phyloP scores from a whole-genome alignment of 2,888 invertebrate species.

The Pedicia rivosa region DNA sequence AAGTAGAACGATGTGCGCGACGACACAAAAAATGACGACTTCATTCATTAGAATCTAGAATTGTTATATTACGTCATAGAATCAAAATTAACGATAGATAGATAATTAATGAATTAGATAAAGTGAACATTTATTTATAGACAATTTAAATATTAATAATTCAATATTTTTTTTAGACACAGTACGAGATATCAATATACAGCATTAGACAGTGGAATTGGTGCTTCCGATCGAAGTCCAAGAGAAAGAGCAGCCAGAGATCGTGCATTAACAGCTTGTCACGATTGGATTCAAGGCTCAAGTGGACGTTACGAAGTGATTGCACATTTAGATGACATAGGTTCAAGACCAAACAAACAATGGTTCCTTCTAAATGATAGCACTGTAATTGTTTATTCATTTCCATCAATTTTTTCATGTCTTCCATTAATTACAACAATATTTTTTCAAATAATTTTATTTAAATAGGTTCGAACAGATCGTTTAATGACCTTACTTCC shows the following conservation, averaged over 20 bases:
- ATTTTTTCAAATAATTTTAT: neutral
- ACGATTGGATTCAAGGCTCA: slow-evolving; percentile 35
- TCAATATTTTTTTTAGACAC: too few relatives aligned
- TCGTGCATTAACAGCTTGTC: slow-evolving; percentile 47
- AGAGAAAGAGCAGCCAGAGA: slow-evolving; percentile 47
- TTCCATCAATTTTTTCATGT: too few relatives aligned
- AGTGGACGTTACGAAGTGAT: slow-evolving; percentile 60
- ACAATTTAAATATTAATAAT: too few relatives aligned
- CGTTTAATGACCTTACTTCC: slow-evolving; percentile 30
- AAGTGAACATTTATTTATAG: too few relatives aligned
- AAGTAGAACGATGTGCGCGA: too few relatives aligned
- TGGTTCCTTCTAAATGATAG: slow-evolving; percentile 84
- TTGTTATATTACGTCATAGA: too few relatives aligned
- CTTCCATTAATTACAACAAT: neutral
- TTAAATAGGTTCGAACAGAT: slow-evolving; percentile 30
- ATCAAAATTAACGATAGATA: too few relatives aligned
- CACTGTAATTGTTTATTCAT: slow-evolving; percentile 32
- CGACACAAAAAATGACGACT: too few relatives aligned
- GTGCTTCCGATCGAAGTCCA: slow-evolving; percentile 41
- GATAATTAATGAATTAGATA: too few relatives aligned
- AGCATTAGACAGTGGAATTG: slow-evolving; percentile 43
- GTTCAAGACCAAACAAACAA: slow-evolving; percentile 70
- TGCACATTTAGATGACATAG: slow-evolving; percentile 65
- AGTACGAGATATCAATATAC: slow-evolving; percentile 42
- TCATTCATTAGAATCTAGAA: too few relatives aligned